Evolutionary conservation across 2,888 invertebrate genomes (phyloP), one percentile per base, ranked within the genome.

Genomic region (Hetaerina titia): DNA sequence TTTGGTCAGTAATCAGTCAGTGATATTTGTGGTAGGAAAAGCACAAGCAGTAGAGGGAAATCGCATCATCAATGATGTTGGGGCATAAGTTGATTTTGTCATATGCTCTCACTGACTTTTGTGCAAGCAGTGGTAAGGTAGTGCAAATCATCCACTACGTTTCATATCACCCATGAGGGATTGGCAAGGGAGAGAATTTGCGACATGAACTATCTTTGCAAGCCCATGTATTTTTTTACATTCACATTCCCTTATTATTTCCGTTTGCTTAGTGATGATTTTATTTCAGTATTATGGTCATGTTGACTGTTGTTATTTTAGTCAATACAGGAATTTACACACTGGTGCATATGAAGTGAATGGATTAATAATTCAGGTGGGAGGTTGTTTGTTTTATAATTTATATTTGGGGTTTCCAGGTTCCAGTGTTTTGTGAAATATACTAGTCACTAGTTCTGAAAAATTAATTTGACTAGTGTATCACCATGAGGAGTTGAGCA

Each of bases 1-100:
- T n/a, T 89, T 58, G 56, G n/a, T 89, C 57, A 11, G n/a, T 58
- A 58, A n/a, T 56, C 57, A 19, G n/a, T 57, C n/a, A 89, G 58
- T 89, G 89, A 89, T 89, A 89, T 89, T 89, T 56, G 19, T 58
- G 25, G 81, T 81, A 81, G 81, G 13, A 25, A 31, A 69, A 31
- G 81, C 81, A 81, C 81, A 81, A 81, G 81, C 81, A 81, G 81
- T 81, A 81, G 31, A 13, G 11, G 81, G 81, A 31, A 31, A 81
- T 81, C 81, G 25, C 81, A 31, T 31, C 1, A 81, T 81, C 22
- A 19, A 22, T 58, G 89, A 58, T 89, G 89, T 57, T n/a, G 58
- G 57, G 45, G 56, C 9, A n/a, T 56, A 2, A 57, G 22, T 22
- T 56, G 88, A 13, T 45, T 88, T 19, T 11, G 22, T 57, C 22